Conservation (phyloP, 2,888 invertebrate species). For the Leptarthrus brevirostris region DNA sequence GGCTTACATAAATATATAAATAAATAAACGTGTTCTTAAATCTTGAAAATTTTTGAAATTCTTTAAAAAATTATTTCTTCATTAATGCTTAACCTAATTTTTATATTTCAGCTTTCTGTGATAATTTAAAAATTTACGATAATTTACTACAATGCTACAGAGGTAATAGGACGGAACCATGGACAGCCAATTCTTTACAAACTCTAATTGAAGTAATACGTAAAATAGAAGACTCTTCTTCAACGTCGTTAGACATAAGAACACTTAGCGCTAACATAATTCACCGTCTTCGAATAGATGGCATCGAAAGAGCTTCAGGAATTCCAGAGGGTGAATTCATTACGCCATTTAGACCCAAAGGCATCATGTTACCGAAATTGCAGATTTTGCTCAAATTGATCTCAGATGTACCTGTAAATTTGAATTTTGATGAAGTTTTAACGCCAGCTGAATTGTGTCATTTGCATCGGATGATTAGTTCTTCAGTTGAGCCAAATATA, state of each 20-base stretch:
- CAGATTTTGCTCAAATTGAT: conserved; percentile 72
- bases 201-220: conserved; percentile 73
- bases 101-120: conserved; percentile 41
- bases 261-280: conserved; percentile 70
- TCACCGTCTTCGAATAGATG: conserved; percentile 71
- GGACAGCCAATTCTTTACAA: conserved; percentile 71
- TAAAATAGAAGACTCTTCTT: conserved; percentile 71
- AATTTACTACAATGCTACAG: conserved; percentile 73
- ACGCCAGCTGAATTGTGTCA: conserved; percentile 68
- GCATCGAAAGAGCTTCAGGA: conserved; percentile 69
- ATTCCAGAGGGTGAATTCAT: conserved; percentile 68
- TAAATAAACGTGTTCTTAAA: too few relatives aligned
- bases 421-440: conserved; percentile 62
- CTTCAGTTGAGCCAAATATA: conserved; percentile 71
- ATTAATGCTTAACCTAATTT: too few relatives aligned
- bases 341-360: conserved; percentile 72
- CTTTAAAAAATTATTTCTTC: too few relatives aligned
- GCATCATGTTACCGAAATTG: conserved; percentile 72
- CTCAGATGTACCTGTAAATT: conserved; percentile 66
- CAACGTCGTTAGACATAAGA: conserved; percentile 70
- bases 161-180: conserved; percentile 67
- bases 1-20: too few relatives aligned
- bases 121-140: conserved; percentile 68
- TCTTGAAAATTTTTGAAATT: too few relatives aligned
- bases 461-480: conserved; percentile 72